Base-by-base conservation (phyloP, 2,888 invertebrate genomes). In the Torymus auratus region DNA sequence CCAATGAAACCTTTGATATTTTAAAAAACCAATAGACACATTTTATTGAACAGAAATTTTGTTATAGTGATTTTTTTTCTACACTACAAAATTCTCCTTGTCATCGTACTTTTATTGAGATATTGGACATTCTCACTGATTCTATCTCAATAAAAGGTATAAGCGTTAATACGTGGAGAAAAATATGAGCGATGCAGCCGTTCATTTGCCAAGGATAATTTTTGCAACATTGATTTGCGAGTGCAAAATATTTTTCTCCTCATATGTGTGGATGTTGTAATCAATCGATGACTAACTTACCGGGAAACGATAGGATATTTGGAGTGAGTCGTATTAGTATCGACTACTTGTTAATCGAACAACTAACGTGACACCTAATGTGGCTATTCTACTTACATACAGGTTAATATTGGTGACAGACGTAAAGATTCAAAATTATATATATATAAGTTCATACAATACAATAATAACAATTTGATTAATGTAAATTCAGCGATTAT, bases 271-370 rank as follows among this genome's bases (percentile, higher is more conserved):
- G 76, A 83, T 80, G 65, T 83, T 83, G 82, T 82, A 85, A 83
- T 84, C 82, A 86, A 85, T 86, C 81, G 85, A 84, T 86, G 82
- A 80, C 82, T 85, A 86, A 89, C 89, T 88, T 89, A 89, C 88
- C 88, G 82, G 87, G 85, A 85, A 85, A 86, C 85, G 82, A 87
- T 86, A 87, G 87, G 87, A 86, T 86, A 85, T 78, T 83, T 78
- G 80, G 85, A 86, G 85, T 86, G 85, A 88, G 84, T 88, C 84
- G 84, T 85, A 84, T 86, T 85, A 88, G 85, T 85, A 77, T 82
- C 70, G 77, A 80, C 82, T 80, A 82, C 67, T 77, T 78, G 67
- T 80, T 77, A 80, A 82, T 82, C 77, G 77, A 82, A 82, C 82
- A 80, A 82, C 80, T 82, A 82, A 74, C 61, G 80, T 82, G 80